These are phyloP conservation scores for Pangasius djambal DNA, from an alignment of 2,797 vertebrate genomes.

Conservation along the genomic window DNA sequence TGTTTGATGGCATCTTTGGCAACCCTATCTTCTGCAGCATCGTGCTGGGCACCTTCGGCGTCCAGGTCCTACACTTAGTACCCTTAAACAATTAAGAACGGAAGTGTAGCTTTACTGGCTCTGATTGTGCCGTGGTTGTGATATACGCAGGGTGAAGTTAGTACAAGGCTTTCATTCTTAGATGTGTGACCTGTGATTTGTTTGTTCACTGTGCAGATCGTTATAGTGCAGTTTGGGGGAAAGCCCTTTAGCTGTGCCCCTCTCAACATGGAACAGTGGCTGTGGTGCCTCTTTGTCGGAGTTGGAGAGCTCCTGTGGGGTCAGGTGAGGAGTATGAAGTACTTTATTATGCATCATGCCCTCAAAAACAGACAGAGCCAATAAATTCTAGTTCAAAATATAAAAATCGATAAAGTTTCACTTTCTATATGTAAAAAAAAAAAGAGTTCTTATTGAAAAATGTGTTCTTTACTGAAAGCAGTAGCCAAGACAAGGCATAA, in stretches of 20 bases:
- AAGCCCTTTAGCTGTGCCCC: slow-evolving; percentile 93
- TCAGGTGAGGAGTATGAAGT: slow-evolving; percentile 76
- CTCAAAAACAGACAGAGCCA: neutral
- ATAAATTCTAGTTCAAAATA: neutral
- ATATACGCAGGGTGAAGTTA: neutral
- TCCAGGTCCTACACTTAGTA: slow-evolving; percentile 75
- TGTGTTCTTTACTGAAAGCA: neutral
- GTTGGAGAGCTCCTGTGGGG: slow-evolving; percentile 93
- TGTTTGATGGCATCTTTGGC: slow-evolving; percentile 83
- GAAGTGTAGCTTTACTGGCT: neutral
- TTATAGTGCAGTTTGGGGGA: slow-evolving; percentile 90
- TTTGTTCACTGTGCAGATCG: slow-evolving; percentile 74
- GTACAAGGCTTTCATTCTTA: neutral
- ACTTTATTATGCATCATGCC: neutral
- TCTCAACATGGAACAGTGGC: slow-evolving; percentile 89
- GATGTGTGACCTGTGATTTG: slow-evolving; percentile 33
- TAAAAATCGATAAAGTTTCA: neutral
- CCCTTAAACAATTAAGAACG: neutral
- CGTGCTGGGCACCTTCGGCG: slow-evolving; percentile 82
- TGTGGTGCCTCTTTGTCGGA: slow-evolving; percentile 93
- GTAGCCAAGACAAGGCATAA: neutral
- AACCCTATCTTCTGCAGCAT: slow-evolving; percentile 90
- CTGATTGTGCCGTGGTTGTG: neutral
- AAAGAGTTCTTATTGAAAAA: neutral
- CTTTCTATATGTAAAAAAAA: neutral